Evolutionary conservation across 1,140 invertebrate species (phyloP).

Genomic region (Cherax quadricarinatus): DNA sequence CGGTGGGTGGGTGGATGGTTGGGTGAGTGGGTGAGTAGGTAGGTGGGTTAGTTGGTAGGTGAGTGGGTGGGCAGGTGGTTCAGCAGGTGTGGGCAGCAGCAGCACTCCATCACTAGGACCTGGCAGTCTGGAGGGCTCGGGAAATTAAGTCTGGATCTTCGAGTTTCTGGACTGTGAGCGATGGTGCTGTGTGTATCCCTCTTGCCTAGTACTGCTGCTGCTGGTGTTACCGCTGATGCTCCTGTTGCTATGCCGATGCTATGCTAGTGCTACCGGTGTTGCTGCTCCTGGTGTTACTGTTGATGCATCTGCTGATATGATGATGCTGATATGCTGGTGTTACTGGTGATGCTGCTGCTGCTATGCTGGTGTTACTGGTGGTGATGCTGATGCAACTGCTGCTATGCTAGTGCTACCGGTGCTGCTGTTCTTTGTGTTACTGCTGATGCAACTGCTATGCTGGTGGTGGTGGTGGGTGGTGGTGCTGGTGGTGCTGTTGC

Average conservation of each 20-base stretch:
- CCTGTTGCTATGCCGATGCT: neutral
- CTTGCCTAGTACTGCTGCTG: neutral
- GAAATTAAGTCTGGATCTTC: constrained; percentile 20
- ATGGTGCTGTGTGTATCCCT: neutral
- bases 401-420: too few species aligned
- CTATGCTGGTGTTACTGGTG: too few species aligned
- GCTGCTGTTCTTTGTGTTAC: too few species aligned
- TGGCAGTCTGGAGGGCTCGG: constrained; percentile 5
- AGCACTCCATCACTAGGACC: neutral
- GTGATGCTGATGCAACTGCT: too few species aligned
- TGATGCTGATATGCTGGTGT: too few species aligned
- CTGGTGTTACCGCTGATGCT: neutral
- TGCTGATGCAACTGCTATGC: too few species aligned
- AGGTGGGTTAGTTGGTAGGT: neutral
- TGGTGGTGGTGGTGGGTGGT: too few species aligned
- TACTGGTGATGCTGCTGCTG: neutral
- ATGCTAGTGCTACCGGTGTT: neutral
- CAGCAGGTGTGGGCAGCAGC: neutral
- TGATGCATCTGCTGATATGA: too few species aligned
- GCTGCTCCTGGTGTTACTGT: neutral
- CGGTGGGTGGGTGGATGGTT: too few species aligned
- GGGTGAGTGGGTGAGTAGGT: too few species aligned
- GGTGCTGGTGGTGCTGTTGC: too few species aligned
- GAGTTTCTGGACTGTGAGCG: neutral
- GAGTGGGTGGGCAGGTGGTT: too few species aligned